Evolutionary conservation across 2,797 vertebrate genomes (phyloP), one percentile per base, ranked within the genome.

Genomic region (Myioborus melanocephalus): DNA sequence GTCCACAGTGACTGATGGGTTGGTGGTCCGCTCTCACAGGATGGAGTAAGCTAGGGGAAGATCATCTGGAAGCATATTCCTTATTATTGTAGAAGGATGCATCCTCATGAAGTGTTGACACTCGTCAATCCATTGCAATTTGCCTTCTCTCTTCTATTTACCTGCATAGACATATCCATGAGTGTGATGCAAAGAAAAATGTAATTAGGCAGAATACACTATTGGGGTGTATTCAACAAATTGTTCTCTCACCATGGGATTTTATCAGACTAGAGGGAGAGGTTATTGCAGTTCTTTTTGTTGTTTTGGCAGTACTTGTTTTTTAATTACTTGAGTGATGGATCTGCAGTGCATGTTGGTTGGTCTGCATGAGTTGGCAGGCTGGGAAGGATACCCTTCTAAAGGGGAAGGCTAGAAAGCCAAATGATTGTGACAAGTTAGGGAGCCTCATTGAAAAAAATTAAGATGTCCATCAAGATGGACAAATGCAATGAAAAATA

Each of bases 271-370:
- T 57, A 50, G 10, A 82, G n/a, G 55, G 10, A 82, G n/a, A 10
- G 7, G 32, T 65, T 72, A 73, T 65, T 61, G 9, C 27, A 69
- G n/a, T 20, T 13, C 3, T 91, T 81, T 60, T 69, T 65, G 14
- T 27, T 70, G 9, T 47, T 87, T 82, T 83, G 60, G 8, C 20
- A 66, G 20, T 55, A 52, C 32, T 77, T 44, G 10, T 4, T 60
- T 80, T 91, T 93, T 85, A 93, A 63, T 80, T 77, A 63, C 20
- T 63, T 49, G 56, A 87, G n/a, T 37, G 78, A 63, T 52, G 7
- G 30, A 59, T 63, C 19, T 83, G 21, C 15, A 80, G 28, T 44
- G 12, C 10, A 37, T 26, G 14, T 66, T 28, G 8, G 28, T 85
- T 68, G 60, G 21, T 27, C 34, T 80, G 23, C 21, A 64, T 0